These are phyloP conservation scores for Sminthopsis crassicaudata DNA, from an alignment of 2,113 vertebrate genomes.

Conservation along the genomic window DNA sequence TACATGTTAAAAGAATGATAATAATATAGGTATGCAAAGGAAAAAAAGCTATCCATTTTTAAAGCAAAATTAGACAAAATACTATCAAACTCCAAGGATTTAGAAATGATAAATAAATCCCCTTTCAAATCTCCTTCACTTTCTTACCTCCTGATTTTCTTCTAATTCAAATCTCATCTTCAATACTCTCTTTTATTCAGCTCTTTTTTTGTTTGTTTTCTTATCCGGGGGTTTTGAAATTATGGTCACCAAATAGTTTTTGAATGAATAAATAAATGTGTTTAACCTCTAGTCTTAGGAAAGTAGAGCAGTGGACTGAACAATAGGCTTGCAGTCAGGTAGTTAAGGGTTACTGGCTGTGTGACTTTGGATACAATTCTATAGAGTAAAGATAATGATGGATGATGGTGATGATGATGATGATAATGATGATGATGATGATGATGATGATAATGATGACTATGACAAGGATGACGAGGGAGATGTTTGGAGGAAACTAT, in stretches of 20 bases:
- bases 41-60: background rate
- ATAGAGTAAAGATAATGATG: background rate
- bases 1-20: background rate
- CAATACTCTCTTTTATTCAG: background rate
- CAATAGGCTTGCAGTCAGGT: background rate
- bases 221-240: background rate
- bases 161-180: background rate
- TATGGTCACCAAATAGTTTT: background rate
- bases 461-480: too few species aligned
- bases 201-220: background rate
- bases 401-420: too few species aligned
- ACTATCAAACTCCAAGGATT: background rate
- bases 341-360: background rate
- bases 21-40: background rate
- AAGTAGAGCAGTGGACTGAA: background rate
- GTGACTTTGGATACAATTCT: background rate
- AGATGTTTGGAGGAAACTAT: background rate
- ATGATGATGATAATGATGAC: too few species aligned
- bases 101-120: background rate
- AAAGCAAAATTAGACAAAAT: background rate
- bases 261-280: background rate
- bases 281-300: background rate
- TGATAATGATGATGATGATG: too few species aligned
- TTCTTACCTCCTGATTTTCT: background rate
- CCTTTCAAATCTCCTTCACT: background rate